phyloP scores from a whole-genome alignment of 2,113 vertebrate genomes.

The Ornithorhynchus anatinus region DNA sequence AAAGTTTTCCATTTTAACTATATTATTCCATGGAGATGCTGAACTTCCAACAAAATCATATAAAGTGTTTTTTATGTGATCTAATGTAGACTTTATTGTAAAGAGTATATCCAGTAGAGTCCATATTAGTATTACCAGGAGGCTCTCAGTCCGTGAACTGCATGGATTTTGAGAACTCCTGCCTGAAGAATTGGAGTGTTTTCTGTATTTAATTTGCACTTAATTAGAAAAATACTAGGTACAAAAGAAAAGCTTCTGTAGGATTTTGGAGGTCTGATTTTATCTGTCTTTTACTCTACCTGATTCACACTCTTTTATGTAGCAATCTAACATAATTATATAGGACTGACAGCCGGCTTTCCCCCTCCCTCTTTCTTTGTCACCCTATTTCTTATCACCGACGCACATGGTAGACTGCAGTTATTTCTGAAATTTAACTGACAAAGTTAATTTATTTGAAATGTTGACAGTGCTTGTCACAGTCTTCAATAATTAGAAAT shows the following conservation, averaged over 20 bases:
- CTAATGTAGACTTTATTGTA: not conserved
- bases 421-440: not conserved
- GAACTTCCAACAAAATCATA: too few relatives aligned
- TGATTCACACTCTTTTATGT: not conserved
- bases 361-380: not conserved
- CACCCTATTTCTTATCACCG: not conserved
- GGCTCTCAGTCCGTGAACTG: not conserved
- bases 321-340: not conserved
- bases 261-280: not conserved
- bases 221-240: too few relatives aligned
- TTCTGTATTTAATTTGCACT: not conserved
- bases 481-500: not conserved
- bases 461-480: not conserved
- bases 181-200: not conserved
- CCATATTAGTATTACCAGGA: not conserved
- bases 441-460: not conserved
- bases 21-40: too few relatives aligned
- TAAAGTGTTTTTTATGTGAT: too few relatives aligned
- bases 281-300: not conserved
- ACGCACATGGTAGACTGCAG: not conserved
- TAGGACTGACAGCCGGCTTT: not conserved
- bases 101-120: too few relatives aligned
- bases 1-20: too few relatives aligned
- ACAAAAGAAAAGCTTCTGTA: not conserved
- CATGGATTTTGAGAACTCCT: not conserved